Evolutionary conservation across 2,113 vertebrate species (phyloP), one percentile per base, ranked within the genome.

Genomic region (Siphamia tubifer): DNA sequence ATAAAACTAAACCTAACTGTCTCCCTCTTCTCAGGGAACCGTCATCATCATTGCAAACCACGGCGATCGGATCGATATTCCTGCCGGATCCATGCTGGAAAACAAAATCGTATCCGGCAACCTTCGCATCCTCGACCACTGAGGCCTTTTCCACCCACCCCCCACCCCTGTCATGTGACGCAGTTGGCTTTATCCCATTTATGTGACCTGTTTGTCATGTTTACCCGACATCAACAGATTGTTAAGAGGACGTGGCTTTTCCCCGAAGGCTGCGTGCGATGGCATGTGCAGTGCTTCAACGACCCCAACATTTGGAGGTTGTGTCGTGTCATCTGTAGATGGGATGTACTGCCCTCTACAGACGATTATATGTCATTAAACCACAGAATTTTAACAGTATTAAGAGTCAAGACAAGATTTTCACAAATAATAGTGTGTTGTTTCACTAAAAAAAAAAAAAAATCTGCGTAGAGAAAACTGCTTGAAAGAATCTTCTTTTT

Each of bases 21-120:
- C 39, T 17, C 53, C 52, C 42, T 49, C 31, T 34, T 34, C 4
- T 0, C 85, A 99, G 98, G 98, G 98, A 87, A 99, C 98, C 0
- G 98, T 99, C 68, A 99, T 99, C 91, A 98, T 99, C 82, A 99
- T 99, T 13, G 98, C 98, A 71, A 99, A 99, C 74, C 98, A 99
- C 0, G 98, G 98, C 0, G 98, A 99, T 89, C 92, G 98, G 73
- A 99, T 99, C 30, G 98, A 99, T 78, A 99, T 99, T 77, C 97
- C 98, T 0, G 95, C 96, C 1, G 98, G 98, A 68, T 96, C 98
- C 25, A 88, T 98, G 81, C 89, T 99, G 83, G 98, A 99, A 80
- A 99, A 99, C 90, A 99, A 99, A 87, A 99, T 99, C 0, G 97
- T 99, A 3, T 99, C 97, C 4, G 98, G 98, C 55, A 99, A 99